These are phyloP conservation scores for Tinamus major DNA, from an alignment of 2,797 vertebrate genomes.

Conservation along the genomic window DNA sequence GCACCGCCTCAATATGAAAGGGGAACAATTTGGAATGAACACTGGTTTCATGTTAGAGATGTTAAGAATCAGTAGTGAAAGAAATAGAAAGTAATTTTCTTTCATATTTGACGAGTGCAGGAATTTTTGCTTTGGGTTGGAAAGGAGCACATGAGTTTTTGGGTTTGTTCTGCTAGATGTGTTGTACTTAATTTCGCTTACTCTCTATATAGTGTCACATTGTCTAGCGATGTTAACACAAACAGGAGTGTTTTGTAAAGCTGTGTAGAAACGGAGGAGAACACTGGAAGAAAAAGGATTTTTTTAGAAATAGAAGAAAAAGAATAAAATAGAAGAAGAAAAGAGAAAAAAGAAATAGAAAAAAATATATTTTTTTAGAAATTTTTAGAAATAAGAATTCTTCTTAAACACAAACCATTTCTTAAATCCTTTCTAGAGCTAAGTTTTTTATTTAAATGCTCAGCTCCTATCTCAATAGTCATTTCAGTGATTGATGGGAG, in stretches of 20 bases:
- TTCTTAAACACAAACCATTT: not conserved
- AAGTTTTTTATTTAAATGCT: not conserved
- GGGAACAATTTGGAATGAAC: not conserved
- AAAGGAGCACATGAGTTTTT: not conserved
- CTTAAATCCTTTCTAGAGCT: not conserved
- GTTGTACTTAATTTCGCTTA: not conserved
- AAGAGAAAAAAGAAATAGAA: too few species aligned
- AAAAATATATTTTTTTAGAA: too few species aligned
- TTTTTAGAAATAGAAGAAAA: too few species aligned
- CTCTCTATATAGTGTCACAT: not conserved
- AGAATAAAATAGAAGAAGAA: too few species aligned
- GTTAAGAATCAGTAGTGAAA: not conserved
- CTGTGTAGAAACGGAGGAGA: not conserved
- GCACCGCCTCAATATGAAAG: not conserved
- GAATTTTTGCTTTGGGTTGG: not conserved
- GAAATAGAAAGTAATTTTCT: not conserved
- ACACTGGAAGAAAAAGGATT: not conserved
- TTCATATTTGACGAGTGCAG: not conserved
- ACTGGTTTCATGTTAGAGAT: not conserved
- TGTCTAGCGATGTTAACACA: not conserved
- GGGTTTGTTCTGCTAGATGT: not conserved
- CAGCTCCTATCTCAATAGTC: rapidly evolving
- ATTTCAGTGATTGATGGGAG: not conserved
- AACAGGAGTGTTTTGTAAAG: not conserved
- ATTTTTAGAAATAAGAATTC: not conserved